Conservation (phyloP, 2,113 vertebrate species). For the Oncorhynchus keta region DNA sequence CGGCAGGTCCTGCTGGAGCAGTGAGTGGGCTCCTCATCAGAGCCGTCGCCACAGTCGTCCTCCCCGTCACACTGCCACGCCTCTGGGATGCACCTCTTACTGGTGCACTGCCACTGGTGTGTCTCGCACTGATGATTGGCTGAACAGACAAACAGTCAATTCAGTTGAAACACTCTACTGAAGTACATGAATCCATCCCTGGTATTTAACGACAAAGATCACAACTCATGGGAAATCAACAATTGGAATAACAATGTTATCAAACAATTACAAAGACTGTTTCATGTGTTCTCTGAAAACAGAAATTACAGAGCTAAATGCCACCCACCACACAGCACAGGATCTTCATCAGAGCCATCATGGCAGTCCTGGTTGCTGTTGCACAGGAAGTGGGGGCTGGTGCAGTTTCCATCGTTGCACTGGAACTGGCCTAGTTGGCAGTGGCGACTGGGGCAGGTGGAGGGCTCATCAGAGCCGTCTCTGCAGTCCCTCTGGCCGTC, state of each 20-base stretch:
- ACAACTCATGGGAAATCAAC: background rate
- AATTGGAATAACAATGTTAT: background rate
- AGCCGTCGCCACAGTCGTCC: constrained; percentile 89
- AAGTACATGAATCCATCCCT: background rate
- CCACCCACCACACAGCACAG: constrained; percentile 83
- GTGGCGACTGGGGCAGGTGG: constrained; percentile 81
- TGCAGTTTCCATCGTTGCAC: constrained; percentile 92
- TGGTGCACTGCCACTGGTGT: constrained; percentile 93
- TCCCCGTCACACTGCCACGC: constrained; percentile 92
- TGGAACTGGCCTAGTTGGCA: constrained; percentile 93
- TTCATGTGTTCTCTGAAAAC: background rate
- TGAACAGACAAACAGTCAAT: constrained; percentile 44
- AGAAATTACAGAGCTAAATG: background rate
- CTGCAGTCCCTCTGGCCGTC: constrained; percentile 92
- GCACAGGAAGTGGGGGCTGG: constrained; percentile 85
- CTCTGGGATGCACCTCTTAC: constrained; percentile 91
- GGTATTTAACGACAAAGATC: background rate
- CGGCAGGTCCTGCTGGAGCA: constrained; percentile 87
- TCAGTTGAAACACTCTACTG: background rate
- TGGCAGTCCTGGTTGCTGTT: constrained; percentile 81
- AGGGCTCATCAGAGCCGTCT: constrained; percentile 90
- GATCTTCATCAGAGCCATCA: constrained; percentile 92
- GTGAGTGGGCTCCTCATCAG: constrained; percentile 85
- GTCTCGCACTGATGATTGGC: constrained; percentile 88
- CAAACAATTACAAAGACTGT: too few relatives aligned